A percentile compares a stretch with the other conserved stretches of the same genome.
These are phyloP conservation scores for Endotricha flammealis DNA, from an alignment of 2,888 invertebrate species.

Conservation along the genomic window DNA sequence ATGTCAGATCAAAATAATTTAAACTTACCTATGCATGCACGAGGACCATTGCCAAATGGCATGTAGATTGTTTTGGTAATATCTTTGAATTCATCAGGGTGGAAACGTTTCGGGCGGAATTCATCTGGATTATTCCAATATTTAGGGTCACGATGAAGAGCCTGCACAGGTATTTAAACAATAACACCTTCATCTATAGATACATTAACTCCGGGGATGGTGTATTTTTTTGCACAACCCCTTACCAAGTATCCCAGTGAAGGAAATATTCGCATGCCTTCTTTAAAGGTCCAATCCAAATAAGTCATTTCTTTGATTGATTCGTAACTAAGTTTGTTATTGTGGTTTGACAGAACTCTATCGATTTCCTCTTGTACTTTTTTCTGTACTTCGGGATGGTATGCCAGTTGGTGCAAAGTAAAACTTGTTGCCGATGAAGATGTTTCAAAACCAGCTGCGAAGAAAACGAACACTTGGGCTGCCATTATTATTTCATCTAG, in stretches of 20 bases:
- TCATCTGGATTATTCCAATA: slow-evolving; percentile 32
- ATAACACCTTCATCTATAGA: slow-evolving; percentile 24
- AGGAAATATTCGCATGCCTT: slow-evolving; percentile 32
- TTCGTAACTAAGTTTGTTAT: slow-evolving; percentile 29
- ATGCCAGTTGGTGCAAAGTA: slow-evolving; percentile 33
- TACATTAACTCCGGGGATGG: slow-evolving; percentile 14
- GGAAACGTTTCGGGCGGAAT: slow-evolving; percentile 34
- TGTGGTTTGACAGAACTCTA: slow-evolving; percentile 24
- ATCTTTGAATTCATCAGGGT: slow-evolving; percentile 17
- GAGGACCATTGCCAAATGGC: slow-evolving; percentile 9
- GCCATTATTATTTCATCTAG: slow-evolving; percentile 21
- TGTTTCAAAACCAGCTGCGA: slow-evolving; percentile 33
- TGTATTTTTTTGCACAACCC: slow-evolving; percentile 10
- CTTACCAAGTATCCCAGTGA: slow-evolving; percentile 22
- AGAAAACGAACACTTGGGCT: slow-evolving; percentile 30
- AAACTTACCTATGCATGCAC: slow-evolving; percentile 11
- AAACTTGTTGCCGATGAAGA: slow-evolving; percentile 35
- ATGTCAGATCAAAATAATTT: no score
- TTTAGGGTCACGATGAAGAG: slow-evolving; percentile 30
- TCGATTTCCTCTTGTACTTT: slow-evolving; percentile 41
- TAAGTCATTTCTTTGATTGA: slow-evolving; percentile 28
- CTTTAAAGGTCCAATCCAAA: slow-evolving; percentile 30
- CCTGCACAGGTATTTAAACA: slow-evolving; percentile 31
- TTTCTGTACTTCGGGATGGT: slow-evolving; percentile 37
- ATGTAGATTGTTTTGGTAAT: slow-evolving; percentile 17